Base-by-base conservation (phyloP, 2,888 invertebrate genomes). In the Athripsodes cinereus region DNA sequence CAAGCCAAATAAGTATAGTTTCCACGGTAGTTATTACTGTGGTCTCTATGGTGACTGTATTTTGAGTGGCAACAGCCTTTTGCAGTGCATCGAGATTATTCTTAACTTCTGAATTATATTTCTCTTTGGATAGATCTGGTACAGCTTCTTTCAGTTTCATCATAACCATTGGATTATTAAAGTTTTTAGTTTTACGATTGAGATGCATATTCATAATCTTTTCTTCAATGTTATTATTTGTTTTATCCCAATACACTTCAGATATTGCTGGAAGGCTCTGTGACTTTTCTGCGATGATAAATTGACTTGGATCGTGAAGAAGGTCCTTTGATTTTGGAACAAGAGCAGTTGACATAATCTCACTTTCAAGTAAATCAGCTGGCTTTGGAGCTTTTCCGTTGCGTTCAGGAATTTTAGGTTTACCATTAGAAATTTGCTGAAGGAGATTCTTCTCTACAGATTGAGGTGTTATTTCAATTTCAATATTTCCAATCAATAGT, bases 1-100 rank as follows among this genome's bases (percentile, higher is more conserved):
- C 90, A 47, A 93, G 70, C 90, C 92, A 92, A 13, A 86, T 86
- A 0, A 90, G 89, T 46, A 93, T 87, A 0, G 86, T 88, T 71
- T 92, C 89, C 50, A 92, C 86, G 0, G 90, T 83, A 20, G 86
- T 84, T 10, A 90, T 81, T 11, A 91, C 79, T 46, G 83, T 85
- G 65, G 83, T 84, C 70, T 90, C 88, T 44, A 87, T 80, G 13
- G 80, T 72, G 1, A 74, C 71, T 2, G 79, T 74, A 68, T 88
- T 81, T 40, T 80, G 78, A 61, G 70, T 74, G 52, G 80, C 74
- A 11, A 87, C 74, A 1, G 88, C 86, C 57, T 76, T 73, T 66
- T 79, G 79, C 5, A 88, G 68, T 55, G 78, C 75, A 50, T 76
- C 71, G 57, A 88, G 68, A 68, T 84, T 81, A 53, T 83, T 79